Percentiles rank a stretch among this genome's conserved stretches.
phyloP scores from a whole-genome alignment of 2,797 vertebrate genomes.

The Gymnothorax javanicus region DNA sequence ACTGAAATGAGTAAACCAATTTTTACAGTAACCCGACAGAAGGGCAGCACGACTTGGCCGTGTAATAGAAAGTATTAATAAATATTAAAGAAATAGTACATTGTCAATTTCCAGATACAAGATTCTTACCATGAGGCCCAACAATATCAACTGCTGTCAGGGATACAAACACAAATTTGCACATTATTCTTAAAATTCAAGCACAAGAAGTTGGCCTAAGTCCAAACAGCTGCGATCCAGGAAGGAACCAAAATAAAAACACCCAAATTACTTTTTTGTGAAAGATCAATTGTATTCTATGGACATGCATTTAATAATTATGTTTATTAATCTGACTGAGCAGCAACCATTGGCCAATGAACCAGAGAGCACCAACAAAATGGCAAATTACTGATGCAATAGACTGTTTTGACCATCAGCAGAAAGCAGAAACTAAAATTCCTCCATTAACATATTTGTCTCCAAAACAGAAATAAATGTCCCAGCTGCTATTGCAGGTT shows the following conservation, averaged over 20 bases:
- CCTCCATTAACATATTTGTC: background rate
- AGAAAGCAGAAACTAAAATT: background rate
- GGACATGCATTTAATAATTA: background rate
- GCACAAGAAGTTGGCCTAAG: background rate
- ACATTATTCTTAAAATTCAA: background rate
- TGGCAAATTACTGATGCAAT: background rate
- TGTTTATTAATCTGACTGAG: background rate
- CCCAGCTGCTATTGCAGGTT: background rate
- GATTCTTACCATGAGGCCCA: background rate
- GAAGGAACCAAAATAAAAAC: background rate
- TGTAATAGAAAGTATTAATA: background rate
- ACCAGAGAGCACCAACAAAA: background rate
- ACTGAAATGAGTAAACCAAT: background rate
- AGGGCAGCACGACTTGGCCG: background rate
- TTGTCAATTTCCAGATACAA: background rate
- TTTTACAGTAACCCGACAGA: background rate
- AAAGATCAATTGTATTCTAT: conserved; percentile 6
- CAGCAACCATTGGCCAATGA: background rate
- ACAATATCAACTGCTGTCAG: background rate
- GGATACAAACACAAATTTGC: background rate
- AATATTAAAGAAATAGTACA: conserved; percentile 3
- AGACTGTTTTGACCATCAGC: background rate
- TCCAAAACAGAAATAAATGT: background rate
- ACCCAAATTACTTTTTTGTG: background rate
- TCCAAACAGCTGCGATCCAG: background rate